These are phyloP conservation scores for Petrocephalus schoutedeni DNA, from an alignment of 2,797 vertebrate genomes.

Conservation along the genomic window DNA sequence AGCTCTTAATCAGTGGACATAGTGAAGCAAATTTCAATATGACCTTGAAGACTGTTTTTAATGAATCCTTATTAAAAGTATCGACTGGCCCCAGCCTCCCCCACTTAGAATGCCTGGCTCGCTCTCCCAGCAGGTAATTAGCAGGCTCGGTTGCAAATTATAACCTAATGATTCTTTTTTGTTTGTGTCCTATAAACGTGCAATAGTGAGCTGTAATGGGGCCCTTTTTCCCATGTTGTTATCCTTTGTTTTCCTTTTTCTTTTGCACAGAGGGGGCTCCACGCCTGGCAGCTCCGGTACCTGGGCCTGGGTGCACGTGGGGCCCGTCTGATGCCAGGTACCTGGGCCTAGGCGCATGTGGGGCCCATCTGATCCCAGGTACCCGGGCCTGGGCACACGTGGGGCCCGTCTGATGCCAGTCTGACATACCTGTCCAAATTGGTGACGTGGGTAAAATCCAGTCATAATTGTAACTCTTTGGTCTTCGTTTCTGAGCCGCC, in stretches of 20 bases:
- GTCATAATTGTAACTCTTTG: neutral
- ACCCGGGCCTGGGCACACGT: neutral
- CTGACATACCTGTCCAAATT: neutral
- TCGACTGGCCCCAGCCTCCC: slow-evolving; percentile 72
- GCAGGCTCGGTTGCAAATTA: slow-evolving; percentile 67
- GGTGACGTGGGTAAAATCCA: neutral
- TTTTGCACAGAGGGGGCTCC: neutral
- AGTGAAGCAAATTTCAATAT: slow-evolving; percentile 78
- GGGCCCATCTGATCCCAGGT: no score
- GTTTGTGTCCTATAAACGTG: slow-evolving; percentile 28
- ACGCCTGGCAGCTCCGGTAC: neutral
- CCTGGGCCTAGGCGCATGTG: neutral
- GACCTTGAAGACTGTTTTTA: slow-evolving; percentile 79
- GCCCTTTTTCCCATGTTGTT: neutral
- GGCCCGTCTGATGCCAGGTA: no score
- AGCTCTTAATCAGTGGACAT: slow-evolving; percentile 91
- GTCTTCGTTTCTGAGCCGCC: neutral
- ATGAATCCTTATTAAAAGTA: slow-evolving; percentile 87
- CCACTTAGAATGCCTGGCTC: slow-evolving; percentile 51
- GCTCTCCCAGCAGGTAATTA: slow-evolving; percentile 71
- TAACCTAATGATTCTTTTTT: slow-evolving; percentile 67
- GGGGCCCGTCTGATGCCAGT: no score
- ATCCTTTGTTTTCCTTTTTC: neutral
- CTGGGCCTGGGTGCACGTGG: neutral
- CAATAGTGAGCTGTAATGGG: neutral